Evolutionary conservation across 2,113 vertebrate species (phyloP).

Genomic region (Camelus bactrianus): DNA sequence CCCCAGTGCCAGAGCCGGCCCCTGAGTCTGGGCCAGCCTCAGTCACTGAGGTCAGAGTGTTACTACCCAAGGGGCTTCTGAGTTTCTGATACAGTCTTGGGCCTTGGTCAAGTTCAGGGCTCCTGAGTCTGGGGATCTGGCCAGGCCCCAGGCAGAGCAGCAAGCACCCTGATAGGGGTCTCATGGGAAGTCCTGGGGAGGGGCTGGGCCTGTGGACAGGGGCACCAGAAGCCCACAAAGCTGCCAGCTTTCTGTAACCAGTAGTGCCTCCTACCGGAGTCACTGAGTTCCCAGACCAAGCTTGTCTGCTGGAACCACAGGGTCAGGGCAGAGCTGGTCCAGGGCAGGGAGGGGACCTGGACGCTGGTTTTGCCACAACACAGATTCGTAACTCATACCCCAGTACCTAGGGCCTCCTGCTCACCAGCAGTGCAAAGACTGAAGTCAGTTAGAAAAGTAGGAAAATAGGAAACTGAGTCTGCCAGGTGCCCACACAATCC

Average conservation of each 20-base stretch:
- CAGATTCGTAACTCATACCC: background rate
- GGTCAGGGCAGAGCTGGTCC: background rate
- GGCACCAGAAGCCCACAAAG: background rate
- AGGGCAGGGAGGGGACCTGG: background rate
- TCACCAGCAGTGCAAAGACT: background rate
- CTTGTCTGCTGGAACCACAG: background rate
- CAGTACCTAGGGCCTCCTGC: background rate
- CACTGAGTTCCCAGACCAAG: background rate
- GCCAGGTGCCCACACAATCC: background rate
- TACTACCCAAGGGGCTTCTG: background rate
- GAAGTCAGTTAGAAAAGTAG: background rate
- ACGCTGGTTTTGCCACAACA: too few species aligned
- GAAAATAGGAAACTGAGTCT: background rate
- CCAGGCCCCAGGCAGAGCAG: background rate
- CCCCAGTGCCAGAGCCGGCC: fast-evolving
- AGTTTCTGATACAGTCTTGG: background rate
- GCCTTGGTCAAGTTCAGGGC: background rate
- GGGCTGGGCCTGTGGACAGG: background rate
- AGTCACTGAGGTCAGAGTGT: background rate
- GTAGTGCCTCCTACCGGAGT: background rate
- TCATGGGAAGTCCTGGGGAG: background rate
- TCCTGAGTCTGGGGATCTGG: fast-evolving
- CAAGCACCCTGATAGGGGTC: background rate
- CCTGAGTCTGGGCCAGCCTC: background rate
- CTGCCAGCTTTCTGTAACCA: background rate